Base-by-base conservation (phyloP, 2,888 invertebrate genomes). In the Ophion ventricosus region DNA sequence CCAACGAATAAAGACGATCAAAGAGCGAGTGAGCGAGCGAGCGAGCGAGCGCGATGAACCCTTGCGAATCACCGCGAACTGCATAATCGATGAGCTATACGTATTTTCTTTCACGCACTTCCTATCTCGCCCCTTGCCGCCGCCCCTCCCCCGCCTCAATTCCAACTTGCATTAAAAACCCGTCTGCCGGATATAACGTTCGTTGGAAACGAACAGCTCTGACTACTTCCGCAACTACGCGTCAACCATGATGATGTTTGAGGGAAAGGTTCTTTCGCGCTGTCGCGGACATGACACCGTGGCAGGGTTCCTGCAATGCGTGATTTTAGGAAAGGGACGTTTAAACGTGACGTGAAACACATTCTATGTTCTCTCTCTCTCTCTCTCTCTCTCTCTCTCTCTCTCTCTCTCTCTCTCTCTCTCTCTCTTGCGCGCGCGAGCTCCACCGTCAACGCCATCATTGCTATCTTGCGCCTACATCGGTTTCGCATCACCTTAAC, bases 51-150 rank as follows among this genome's bases (percentile, higher is more conserved):
- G 20, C 54, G 35, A 5, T 61, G 49, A 20, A 64, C 10, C 40
- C 63, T 14, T 23, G 2, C 64, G 57, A 57, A 57, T 10, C 57
- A 49, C 49, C 17, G 49, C 59, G 14, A 54, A 72, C 57, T 59
- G 61, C 73, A 61, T 75, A 64, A 64, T 64, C 75, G 64, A 75
- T 75, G 43, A 63, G 75, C 8, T 64, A n/a, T 40, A 29, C 5
- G 26, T 20, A 20, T 17, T 61, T 54, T 63, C 59, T 43, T 69
- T 40, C 25, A 40, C 40, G 43, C 49, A n/a, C 23, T 43, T 57
- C 57, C 66, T 74, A 49, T 20, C 35, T 29, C 29, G 7, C 35
- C 20, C 43, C 20, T 56, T n/a, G 26, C n/a, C 57, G 3, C 20
- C 54, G 25, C 25, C 17, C 11, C 25, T 29, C 49, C 23, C n/a